Percentiles rank a stretch among this genome's conserved stretches.
Conservation (phyloP, 2,113 vertebrate genomes). For the Panurus biarmicus region DNA sequence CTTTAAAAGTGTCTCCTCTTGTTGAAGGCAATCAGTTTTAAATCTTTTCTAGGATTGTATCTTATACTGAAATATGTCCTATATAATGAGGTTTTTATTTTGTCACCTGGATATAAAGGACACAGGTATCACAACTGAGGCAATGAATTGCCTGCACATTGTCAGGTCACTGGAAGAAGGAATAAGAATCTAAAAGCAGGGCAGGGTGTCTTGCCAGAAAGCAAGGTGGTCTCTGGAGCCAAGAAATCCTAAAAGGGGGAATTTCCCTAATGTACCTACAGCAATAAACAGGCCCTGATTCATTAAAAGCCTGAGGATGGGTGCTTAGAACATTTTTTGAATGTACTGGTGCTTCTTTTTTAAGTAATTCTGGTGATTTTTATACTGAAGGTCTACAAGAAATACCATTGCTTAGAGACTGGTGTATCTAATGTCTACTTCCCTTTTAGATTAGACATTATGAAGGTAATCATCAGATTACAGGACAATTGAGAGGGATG, state of each 20-base stretch:
- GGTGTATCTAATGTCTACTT: not conserved
- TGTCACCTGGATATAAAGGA: not conserved
- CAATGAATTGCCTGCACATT: not conserved
- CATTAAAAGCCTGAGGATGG: not conserved
- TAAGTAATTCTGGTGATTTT: not conserved
- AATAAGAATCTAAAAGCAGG: not conserved
- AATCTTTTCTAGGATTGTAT: not conserved
- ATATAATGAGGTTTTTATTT: not conserved
- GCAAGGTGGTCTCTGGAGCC: not conserved
- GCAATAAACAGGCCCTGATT: not conserved
- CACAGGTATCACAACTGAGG: not conserved
- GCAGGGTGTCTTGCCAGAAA: not conserved
- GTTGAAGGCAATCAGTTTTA: not conserved
- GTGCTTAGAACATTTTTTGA: not conserved
- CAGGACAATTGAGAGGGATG: not conserved
- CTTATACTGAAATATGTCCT: not conserved
- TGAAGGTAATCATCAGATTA: not conserved
- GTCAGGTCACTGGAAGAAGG: not conserved
- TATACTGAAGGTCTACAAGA: not conserved
- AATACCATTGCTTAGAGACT: not conserved
- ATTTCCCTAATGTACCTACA: not conserved
- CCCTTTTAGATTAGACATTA: not conserved
- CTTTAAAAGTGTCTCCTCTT: not conserved
- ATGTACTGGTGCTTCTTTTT: not conserved
- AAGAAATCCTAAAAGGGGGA: not conserved